Evolutionary conservation across 2,888 invertebrate genomes (phyloP), one percentile per base, ranked within the genome.

Genomic region (Myopa tessellatipennis): DNA sequence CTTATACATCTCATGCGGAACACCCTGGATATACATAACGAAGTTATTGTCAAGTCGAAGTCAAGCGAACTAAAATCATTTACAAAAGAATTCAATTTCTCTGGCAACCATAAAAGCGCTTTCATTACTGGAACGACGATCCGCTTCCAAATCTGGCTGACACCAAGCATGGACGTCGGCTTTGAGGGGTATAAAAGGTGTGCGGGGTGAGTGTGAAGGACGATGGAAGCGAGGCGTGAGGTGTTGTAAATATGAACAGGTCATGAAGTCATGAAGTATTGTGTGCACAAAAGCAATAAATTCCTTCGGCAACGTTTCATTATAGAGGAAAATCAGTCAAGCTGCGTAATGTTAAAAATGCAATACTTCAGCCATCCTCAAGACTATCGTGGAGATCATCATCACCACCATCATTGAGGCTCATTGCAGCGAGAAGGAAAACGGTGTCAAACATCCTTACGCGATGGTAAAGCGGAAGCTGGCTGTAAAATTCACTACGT

Each of bases 371-470:
- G 38, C 65, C 36, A 36, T 16, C 65, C 6, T 14, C 38, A 8
- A 1, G 38, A 7, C 4, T 4, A 16, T 14, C 34, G 34, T 1
- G 26, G 34, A n/a, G 26, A 14, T 16, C 65, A 34, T 65, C 14
- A 65, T 18, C 65, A 65, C 16, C 58, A 58, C 77, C 79, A 80
- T 80, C 80, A 81, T 79, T 81, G 82, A 77, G 79, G 81, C 79
- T 78, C 79, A 80, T 81, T 80, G 81, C 71, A 68, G 52, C 73
- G 71, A 70, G 73, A 81, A 78, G 79, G 80, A 80, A 81, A 82
- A 82, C 79, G 80, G 78, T 82, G 81, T 82, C 80, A 82, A 82
- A 81, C 79, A 80, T 80, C 79, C 79, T 82, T 80, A 80, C 72
- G 78, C 76, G 73, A 79, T 73, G 68, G 72, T 75, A 65, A 77